Evolutionary conservation across 2,888 invertebrate species (phyloP), one percentile per base, ranked within the genome.

Genomic region (Eumacrocentrus americanus): DNA sequence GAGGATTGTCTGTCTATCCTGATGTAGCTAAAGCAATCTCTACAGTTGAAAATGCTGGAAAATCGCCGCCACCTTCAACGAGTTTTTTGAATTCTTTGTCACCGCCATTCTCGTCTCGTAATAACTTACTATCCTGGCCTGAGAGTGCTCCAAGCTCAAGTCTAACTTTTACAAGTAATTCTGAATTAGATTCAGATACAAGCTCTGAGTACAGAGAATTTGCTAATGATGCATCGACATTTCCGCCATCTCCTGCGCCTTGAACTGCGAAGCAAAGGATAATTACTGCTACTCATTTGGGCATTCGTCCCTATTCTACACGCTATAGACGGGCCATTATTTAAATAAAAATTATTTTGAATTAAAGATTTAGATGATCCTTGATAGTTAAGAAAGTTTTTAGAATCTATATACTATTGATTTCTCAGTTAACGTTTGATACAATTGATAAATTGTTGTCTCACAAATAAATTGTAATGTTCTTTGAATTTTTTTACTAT

Each of bases 71-170:
- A 2, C 85, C 85, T 1, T 84, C 84, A 60, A 84, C 82, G 61
- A 85, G 84, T 67, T 81, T 84, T 55, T 72, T 85, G n/a, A 85
- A 84, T 63, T 85, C 84, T 0, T 66, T 85, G n/a, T 84, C 84
- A 14, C 84, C 84, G 3, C 84, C 84, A 3, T 80, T 80, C 46
- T 76, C 78, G 0, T 77, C 80, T 35, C 70, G 76, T 18, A 73
- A 75, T 34, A 70, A 79, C 47, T 55, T 78, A 12, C 65, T 76
- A 1, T 78, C 81, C 3, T 80, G 80, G 80, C 79, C 80, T 0
- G 80, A 80, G 54, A 80, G 79, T 55, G 79, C 77, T 0, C 79
- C 79, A 0, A 80, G 80, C 60, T 80, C 81, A 12, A 81, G 81
- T 56, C 62, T 81, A 4, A 81, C 81, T 1, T 81, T 81, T 23